A percentile compares a stretch with the other conserved stretches of the same genome.
Evolutionary conservation across 2,113 vertebrate genomes (phyloP).

Genomic region (Scolopax mira): DNA sequence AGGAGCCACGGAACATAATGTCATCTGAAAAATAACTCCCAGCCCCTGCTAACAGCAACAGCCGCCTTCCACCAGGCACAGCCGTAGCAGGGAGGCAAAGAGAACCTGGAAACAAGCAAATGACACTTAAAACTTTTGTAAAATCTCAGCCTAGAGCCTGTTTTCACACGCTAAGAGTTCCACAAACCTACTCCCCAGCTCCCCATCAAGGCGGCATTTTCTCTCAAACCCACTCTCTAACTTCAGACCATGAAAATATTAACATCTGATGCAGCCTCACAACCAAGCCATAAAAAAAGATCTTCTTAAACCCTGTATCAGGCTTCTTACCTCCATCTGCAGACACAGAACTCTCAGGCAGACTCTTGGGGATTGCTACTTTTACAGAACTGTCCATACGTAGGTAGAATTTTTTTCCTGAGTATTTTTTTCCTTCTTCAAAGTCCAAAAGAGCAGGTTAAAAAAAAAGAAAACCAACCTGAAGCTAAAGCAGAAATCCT

Average conservation of each 20-base stretch:
- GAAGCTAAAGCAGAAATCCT: neutral
- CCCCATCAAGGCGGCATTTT: neutral
- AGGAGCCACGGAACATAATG: neutral
- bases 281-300: no score
- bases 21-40: neutral
- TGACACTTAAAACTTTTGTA: neutral
- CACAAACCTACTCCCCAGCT: neutral
- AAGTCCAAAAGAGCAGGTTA: neutral
- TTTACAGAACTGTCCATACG: neutral
- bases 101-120: neutral
- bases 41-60: neutral
- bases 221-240: neutral
- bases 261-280: neutral
- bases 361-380: neutral
- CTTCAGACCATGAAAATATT: neutral
- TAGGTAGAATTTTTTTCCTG: neutral
- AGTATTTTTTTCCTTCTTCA: neutral
- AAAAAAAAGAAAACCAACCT: neutral
- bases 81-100: rapidly evolving
- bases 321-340: neutral
- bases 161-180: neutral
- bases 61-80: neutral
- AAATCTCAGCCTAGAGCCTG: neutral
- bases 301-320: neutral
- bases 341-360: neutral